These are phyloP conservation scores for Notamacropus eugenii DNA, from an alignment of 2,797 vertebrate species.

Conservation along the genomic window DNA sequence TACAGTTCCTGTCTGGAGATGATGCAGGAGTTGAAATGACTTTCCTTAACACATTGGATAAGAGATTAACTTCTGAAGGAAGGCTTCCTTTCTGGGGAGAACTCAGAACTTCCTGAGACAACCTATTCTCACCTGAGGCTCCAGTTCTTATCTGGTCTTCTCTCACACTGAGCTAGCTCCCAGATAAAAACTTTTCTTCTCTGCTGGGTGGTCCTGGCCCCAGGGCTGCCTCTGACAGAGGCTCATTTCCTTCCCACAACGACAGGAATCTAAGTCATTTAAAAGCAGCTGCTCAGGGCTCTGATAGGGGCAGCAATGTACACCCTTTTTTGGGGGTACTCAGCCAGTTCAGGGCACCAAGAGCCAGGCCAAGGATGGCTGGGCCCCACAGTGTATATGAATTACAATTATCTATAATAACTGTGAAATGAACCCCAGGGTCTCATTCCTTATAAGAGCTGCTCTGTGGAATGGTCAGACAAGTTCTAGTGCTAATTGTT, in stretches of 20 bases:
- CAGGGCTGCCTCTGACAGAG: not conserved
- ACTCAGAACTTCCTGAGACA: not conserved
- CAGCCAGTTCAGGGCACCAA: not conserved
- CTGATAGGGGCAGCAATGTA: not conserved
- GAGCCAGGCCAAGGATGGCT: not conserved
- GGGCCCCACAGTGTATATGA: not conserved
- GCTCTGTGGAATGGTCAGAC: not conserved
- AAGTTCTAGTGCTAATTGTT: not conserved
- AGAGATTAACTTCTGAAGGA: not conserved
- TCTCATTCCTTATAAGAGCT: not conserved
- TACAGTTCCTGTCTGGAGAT: not conserved
- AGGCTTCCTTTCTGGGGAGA: not conserved
- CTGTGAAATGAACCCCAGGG: not conserved
- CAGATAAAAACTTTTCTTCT: not conserved
- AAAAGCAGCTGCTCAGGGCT: not conserved
- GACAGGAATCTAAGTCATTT: not conserved
- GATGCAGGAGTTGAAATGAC: not conserved
- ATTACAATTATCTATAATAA: not conserved
- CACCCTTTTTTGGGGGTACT: not conserved
- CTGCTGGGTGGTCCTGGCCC: not conserved
- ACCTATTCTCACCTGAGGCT: not conserved
- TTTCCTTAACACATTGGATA: not conserved
- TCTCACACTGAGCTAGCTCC: not conserved
- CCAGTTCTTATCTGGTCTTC: not conserved
- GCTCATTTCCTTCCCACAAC: not conserved